Evolutionary conservation across 2,797 vertebrate genomes (phyloP), one percentile per base, ranked within the genome.

Genomic region (Numenius phaeopus): DNA sequence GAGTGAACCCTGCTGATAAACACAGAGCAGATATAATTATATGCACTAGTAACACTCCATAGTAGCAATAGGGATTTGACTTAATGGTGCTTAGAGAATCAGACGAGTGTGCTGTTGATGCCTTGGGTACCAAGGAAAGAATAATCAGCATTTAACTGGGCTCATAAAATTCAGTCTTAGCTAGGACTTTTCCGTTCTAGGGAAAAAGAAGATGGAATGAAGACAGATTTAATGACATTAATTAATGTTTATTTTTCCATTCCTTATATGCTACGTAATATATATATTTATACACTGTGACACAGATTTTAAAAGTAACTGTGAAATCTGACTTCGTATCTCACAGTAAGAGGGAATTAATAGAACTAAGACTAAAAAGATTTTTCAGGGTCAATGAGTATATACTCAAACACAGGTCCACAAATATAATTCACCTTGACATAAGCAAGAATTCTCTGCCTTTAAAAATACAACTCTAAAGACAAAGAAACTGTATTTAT

Each of bases 41-140:
- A 93, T 87, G 89, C 92, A 50, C 82, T 83, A 86, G 77, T 87
- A 93, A 59, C 47, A 30, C 37, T 89, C 94, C 18, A 7, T 7
- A 94, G 67, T 44, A 83, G 87, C 95, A 67, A 64, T 49, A 54
- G 90, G 75, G 78, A 83, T 80, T 92, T 95, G 90, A 97, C 87
- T 97, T 92, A 96, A 93, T 92, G 95, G 92, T 72, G 95, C 92
- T 97, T 75, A 84, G 79, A 98, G 93, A 97, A 87, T 47, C 77
- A 92, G 89, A 86, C 37, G 81, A 97, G 69, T 85, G 40, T 89
- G 89, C 84, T 96, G 79, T 47, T 96, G 90, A 79, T 92, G 92
- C 82, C 77, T 52, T 89, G 94, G 96, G 92, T 95, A 89, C 65
- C 89, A 84, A 47, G 40, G 94, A 94, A 91, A 37, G 58, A 95